Conservation (phyloP, 2,888 invertebrate species). For the Spilarctia lutea region DNA sequence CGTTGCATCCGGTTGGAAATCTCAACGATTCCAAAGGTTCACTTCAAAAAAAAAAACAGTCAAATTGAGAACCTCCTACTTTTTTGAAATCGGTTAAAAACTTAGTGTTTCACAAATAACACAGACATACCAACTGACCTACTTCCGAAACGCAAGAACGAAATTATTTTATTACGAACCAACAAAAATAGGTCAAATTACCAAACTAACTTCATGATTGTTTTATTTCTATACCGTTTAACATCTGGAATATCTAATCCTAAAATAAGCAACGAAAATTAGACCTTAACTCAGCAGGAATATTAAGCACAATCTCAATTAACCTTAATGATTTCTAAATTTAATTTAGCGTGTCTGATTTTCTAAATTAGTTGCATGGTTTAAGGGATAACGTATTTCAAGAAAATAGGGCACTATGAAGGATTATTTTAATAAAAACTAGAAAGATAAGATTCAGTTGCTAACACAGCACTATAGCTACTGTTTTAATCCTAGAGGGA, state of each 20-base stretch:
- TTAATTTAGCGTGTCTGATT: not conserved
- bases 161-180: not conserved
- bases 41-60: too few relatives aligned
- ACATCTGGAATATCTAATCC: not conserved
- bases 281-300: not conserved
- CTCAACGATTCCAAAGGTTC: too few relatives aligned
- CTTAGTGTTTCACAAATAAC: too few relatives aligned
- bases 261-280: not conserved
- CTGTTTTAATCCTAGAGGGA: conserved; percentile 31
- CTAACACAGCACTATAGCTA: not conserved
- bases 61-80: too few relatives aligned
- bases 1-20: too few relatives aligned
- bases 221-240: not conserved
- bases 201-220: not conserved
- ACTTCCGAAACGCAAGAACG: not conserved
- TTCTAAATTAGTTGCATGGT: not conserved
- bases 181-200: not conserved
- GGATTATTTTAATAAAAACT: not conserved
- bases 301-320: not conserved
- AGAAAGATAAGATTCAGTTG: not conserved
- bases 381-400: not conserved
- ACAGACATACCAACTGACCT: not conserved
- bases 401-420: not conserved
- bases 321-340: not conserved
- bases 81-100: too few relatives aligned